Evolutionary conservation across 2,797 vertebrate genomes (phyloP), one percentile per base, ranked within the genome.

Genomic region (Trichosurus vulpecula): DNA sequence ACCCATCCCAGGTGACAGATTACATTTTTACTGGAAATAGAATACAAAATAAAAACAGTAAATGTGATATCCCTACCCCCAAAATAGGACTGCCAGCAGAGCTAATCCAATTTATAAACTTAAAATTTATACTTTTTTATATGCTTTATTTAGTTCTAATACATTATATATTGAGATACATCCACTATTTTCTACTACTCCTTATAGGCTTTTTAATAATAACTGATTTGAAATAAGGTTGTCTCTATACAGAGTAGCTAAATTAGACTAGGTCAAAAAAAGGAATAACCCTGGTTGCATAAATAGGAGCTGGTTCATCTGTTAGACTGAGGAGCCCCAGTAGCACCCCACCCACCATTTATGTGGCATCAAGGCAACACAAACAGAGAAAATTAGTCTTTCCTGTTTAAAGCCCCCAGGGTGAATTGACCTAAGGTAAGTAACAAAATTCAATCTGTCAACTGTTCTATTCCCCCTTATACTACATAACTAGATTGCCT

Each of bases 361-460:
- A 61, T 52, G 66, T 90, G 90, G 91, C 30, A 52, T 54, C 92
- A 92, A 92, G 14, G 30, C 41, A 91, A 58, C 53, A 94, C 56
- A 52, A 22, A 19, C 35, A 66, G 87, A 54, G 91, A 31, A 52
- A 53, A 91, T 92, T 95, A 93, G 54, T 93, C 56, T 96, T 94
- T 94, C 54, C 54, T 51, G 31, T 95, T 94, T 55, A 22, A 94
- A 95, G 29, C n/a, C 51, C 52, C 61, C 51, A 41, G 4, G 22
- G 90, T 66, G 92, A 95, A 92, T 52, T 94, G 52, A 97, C 87
- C 51, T 41, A 92, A 57, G 74, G 41, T 54, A 94, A 93, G 74
- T n/a, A 41, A 52, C 66, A 12, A 94, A 90, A 94, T 94, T 94
- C 90, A 93, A 31, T 56, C 35, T 91, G 53, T 58, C 52, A 58